These are phyloP conservation scores for Thamnophis elegans DNA, from an alignment of 2,797 vertebrate species.

Conservation along the genomic window DNA sequence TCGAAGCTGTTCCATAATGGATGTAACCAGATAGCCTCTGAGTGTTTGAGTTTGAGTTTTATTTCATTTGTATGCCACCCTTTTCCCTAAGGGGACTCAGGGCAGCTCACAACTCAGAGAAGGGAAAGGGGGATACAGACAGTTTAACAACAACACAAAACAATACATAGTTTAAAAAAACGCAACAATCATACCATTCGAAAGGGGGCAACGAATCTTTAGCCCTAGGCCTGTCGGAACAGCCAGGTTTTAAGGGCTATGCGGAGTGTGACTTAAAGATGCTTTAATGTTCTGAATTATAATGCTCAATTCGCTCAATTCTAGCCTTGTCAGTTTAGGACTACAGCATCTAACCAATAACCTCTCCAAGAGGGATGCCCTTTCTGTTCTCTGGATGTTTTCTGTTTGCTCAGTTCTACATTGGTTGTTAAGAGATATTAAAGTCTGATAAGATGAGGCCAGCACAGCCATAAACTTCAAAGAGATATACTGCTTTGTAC, in stretches of 20 bases:
- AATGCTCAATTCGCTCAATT: not conserved
- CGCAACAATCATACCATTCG: no score
- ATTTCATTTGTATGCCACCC: no score
- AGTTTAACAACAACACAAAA: no score
- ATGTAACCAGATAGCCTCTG: not conserved
- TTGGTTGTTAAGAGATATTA: constrained; percentile 17
- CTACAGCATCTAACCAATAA: not conserved
- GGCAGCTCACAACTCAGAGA: no score
- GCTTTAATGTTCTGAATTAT: not conserved
- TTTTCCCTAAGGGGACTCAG: no score
- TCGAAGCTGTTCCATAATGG: not conserved
- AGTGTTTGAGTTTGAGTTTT: no score
- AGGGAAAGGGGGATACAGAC: no score
- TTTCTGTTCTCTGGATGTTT: constrained; percentile 7
- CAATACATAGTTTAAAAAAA: no score
- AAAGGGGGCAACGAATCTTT: no score
- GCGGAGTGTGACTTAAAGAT: not conserved
- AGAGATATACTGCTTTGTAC: not conserved
- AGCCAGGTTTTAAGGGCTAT: no score
- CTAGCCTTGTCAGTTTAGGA: not conserved
- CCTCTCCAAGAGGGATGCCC: not conserved
- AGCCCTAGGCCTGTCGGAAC: no score
- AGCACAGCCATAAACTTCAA: constrained; percentile 10
- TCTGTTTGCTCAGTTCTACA: constrained; percentile 9
- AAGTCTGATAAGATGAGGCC: constrained; percentile 4